Base-by-base conservation (phyloP, 2,888 invertebrate species). In the Notodonta ziczac region DNA sequence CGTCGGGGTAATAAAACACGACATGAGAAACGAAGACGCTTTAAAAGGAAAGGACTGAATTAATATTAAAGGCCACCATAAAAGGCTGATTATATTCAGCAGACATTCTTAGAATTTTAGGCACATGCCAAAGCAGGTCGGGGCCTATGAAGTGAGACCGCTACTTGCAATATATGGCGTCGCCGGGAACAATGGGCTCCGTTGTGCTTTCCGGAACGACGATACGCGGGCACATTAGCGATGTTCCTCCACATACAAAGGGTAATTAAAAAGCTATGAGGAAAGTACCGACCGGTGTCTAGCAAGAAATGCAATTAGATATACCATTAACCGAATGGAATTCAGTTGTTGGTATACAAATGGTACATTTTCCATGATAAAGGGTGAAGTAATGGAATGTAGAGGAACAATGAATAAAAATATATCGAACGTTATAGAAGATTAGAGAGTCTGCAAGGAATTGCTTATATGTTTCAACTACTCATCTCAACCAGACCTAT, bases 221-320 rank as follows among this genome's bases (percentile, higher is more conserved):
- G 85, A 82, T 86, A 86, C 76, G 83, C 73, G 83, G 82, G 76
- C 80, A 86, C 87, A 88, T 91, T 88, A 88, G 90, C 82, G 76
- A 89, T 89, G 87, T 89, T 83, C 84, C 80, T 80, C 85, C 84
- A 82, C 83, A 88, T 87, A 86, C 82, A 79, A 81, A 76, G 79
- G 83, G 89, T 86, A 89, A 93, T 93, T 91, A 92, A 91, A 92
- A 89, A 86, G 83, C 86, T 83, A 91, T 90, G 86, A 89, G 82
- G 77, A 83, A 78, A 78, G 65, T 70, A 66, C 61, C 46, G 56
- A 67, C 67, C 69, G 77, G 70, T 70, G 69, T 69, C 70, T 70
- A 65, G 73, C 73, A 80, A 82, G 82, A 81, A 84, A 82, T 70
- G 76, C 74, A 82, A 86, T 87, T 86, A 87, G 78, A 65, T 67